phyloP scores from a whole-genome alignment of 2,113 vertebrate species.

The Strix aluco region DNA sequence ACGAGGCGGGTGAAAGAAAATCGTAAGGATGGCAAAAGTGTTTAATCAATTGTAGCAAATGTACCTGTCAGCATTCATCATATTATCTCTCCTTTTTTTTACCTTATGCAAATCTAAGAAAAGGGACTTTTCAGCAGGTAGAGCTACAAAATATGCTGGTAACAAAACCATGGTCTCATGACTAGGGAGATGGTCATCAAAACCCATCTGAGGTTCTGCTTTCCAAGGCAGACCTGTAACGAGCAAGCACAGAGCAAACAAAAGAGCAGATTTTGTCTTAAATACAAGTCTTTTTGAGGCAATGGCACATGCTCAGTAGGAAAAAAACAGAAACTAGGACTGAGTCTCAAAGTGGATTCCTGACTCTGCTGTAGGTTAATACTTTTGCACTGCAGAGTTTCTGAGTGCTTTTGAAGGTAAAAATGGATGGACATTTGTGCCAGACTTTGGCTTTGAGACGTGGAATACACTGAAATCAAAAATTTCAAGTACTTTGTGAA shows the following conservation, averaged over 20 bases:
- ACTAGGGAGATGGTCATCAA: not conserved
- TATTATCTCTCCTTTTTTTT: not conserved
- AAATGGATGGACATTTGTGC: not conserved
- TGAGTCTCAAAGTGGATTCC: not conserved
- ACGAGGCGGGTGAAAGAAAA: conserved; percentile 47
- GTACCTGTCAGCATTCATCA: conserved; percentile 65
- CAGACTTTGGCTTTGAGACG: not conserved
- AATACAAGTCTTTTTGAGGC: not conserved
- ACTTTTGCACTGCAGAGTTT: not conserved
- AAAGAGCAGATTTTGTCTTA: not conserved
- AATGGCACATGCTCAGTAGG: not conserved
- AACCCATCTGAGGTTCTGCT: not conserved
- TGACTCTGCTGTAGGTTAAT: not conserved
- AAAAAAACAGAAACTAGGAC: not conserved
- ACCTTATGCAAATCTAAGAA: conserved; percentile 18
- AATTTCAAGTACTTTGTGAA: not conserved
- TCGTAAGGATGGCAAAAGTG: conserved; percentile 58
- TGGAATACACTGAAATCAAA: not conserved
- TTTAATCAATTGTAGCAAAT: conserved; percentile 67
- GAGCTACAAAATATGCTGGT: not conserved
- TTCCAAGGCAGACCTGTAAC: not conserved
- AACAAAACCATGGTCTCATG: not conserved
- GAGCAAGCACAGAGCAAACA: not conserved
- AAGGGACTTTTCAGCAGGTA: not conserved
- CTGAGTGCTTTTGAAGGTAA: not conserved